Evolutionary conservation across 2,797 vertebrate species (phyloP).

Genomic region (Loris lydekkerianus): DNA sequence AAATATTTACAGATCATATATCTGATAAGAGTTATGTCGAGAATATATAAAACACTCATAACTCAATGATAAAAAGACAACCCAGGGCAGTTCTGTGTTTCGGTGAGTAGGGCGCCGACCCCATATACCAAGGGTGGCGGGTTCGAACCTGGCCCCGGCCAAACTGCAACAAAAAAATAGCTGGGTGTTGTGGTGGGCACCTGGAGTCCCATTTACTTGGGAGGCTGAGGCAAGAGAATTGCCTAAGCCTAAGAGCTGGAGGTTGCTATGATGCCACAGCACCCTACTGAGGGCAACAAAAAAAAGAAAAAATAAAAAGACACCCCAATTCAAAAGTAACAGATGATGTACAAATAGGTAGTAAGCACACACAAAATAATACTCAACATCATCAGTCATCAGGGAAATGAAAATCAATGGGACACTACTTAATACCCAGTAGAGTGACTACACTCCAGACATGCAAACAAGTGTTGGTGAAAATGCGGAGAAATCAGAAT

Average conservation of each 20-base stretch:
- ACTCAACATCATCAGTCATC: background rate
- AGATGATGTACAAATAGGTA: background rate
- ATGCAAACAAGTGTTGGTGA: background rate
- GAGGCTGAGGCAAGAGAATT: too few relatives aligned
- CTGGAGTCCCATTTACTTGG: too few relatives aligned
- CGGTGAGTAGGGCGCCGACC: too few relatives aligned
- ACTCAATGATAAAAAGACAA: background rate
- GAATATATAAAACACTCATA: background rate
- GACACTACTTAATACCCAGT: background rate
- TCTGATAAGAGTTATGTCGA: background rate
- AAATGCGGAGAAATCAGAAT: accelerated
- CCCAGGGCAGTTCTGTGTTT: too few relatives aligned
- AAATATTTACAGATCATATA: background rate
- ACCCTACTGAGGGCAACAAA: too few relatives aligned
- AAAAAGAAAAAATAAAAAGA: too few relatives aligned
- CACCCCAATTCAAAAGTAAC: background rate
- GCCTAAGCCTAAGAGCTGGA: too few relatives aligned
- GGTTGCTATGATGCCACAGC: too few relatives aligned
- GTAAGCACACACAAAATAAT: background rate
- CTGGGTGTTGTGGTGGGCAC: too few relatives aligned
- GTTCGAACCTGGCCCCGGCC: too few relatives aligned
- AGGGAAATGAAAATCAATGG: background rate
- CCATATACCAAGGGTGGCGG: too few relatives aligned
- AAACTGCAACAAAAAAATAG: too few relatives aligned
- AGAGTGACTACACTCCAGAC: background rate